These are phyloP conservation scores for Heptranchias perlo DNA, from an alignment of 2,113 vertebrate genomes.

Conservation along the genomic window DNA sequence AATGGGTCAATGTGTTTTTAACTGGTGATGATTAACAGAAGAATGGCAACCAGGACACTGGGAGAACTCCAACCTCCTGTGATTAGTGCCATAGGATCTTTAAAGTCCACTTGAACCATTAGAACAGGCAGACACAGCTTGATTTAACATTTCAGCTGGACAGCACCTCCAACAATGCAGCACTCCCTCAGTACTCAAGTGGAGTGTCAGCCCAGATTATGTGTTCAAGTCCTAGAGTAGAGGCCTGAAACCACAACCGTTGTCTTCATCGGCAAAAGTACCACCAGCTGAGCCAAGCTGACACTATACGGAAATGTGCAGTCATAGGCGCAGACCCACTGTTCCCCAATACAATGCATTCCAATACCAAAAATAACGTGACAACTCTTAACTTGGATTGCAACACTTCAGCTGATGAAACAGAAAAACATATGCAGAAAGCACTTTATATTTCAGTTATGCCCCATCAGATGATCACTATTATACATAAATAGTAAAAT, in stretches of 20 bases:
- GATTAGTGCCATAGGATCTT: no score
- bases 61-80: no score
- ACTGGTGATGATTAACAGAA: background rate
- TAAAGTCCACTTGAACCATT: no score
- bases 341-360: no score
- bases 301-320: background rate
- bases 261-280: background rate
- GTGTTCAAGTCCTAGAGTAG: background rate
- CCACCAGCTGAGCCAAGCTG: background rate
- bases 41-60: background rate
- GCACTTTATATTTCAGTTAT: background rate
- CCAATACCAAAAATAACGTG: background rate
- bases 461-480: background rate
- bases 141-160: background rate
- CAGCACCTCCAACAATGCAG: background rate
- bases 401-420: background rate
- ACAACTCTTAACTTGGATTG: background rate
- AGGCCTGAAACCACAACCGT: background rate
- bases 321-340: background rate
- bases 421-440: background rate
- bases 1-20: background rate
- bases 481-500: background rate
- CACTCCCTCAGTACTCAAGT: background rate
- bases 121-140: background rate
- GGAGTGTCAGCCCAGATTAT: background rate